These are phyloP conservation scores for Lasioglossum pauxillum DNA, from an alignment of 2,888 invertebrate genomes.

Conservation along the genomic window DNA sequence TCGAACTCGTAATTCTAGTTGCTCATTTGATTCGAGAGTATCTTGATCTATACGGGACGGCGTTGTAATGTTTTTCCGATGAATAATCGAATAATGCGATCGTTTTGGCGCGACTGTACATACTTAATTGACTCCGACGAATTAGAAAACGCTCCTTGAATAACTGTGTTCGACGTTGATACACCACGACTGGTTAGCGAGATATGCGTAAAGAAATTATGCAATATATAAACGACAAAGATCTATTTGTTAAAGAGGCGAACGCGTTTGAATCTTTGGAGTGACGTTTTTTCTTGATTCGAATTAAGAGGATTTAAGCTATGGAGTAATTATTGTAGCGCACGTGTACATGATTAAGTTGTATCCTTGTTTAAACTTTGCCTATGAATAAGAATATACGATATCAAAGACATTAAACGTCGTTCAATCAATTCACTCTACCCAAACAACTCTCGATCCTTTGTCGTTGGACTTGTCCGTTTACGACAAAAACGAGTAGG, in stretches of 20 bases:
- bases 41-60: not conserved
- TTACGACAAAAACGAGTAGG: not conserved
- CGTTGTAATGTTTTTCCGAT: not conserved
- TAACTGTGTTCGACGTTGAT: constrained; percentile 9
- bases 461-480: not conserved
- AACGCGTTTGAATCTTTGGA: constrained; percentile 56
- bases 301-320: constrained; percentile 56
- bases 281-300: constrained; percentile 56
- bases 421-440: not conserved
- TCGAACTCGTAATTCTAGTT: not conserved
- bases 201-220: constrained; percentile 32
- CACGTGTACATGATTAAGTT: constrained; percentile 76
- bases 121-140: not conserved
- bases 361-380: constrained; percentile 77
- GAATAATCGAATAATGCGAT: not conserved
- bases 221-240: constrained; percentile 63
- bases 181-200: constrained; percentile 31
- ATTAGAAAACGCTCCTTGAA: constrained; percentile 29
- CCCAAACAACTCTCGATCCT: not conserved
- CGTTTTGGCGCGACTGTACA: not conserved
- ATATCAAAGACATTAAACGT: constrained; percentile 59
- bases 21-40: not conserved
- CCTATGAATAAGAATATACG: constrained; percentile 73
- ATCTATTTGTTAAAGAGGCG: constrained; percentile 67
- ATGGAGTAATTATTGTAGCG: constrained; percentile 73